phyloP scores from a whole-genome alignment of 2,888 invertebrate genomes.

The Drosophila macrothrix region DNA sequence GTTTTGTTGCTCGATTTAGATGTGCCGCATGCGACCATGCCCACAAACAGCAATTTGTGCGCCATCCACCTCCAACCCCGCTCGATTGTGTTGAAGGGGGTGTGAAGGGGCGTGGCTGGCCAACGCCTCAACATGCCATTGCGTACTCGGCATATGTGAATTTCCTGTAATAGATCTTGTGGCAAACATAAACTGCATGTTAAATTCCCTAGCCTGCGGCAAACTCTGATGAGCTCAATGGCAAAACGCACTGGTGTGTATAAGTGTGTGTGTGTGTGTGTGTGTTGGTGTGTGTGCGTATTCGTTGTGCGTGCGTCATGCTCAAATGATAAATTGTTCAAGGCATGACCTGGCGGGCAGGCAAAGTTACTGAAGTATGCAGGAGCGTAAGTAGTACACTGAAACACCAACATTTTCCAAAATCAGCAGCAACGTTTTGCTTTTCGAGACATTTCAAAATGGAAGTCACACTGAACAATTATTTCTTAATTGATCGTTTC shows the following conservation, averaged over 20 bases:
- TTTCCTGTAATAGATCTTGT: slow-evolving; percentile 83
- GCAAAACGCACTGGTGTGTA: slow-evolving; percentile 47
- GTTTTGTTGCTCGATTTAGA: slow-evolving; percentile 84
- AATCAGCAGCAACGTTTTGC: neutral
- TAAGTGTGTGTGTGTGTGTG: slow-evolving; percentile 20
- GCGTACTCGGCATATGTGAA: slow-evolving; percentile 67
- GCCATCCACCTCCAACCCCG: slow-evolving; percentile 26
- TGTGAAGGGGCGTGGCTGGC: slow-evolving; percentile 42
- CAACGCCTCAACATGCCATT: slow-evolving; percentile 45
- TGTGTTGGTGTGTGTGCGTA: slow-evolving; percentile 22
- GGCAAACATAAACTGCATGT: slow-evolving; percentile 82
- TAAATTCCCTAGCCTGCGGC: slow-evolving; percentile 75
- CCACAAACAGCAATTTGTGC: slow-evolving; percentile 82
- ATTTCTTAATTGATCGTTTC: neutral
- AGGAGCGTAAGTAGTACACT: slow-evolving; percentile 4
- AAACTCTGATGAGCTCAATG: slow-evolving; percentile 59
- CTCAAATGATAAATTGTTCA: slow-evolving; percentile 78
- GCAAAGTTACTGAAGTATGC: slow-evolving; percentile 38
- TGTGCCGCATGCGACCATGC: slow-evolving; percentile 79
- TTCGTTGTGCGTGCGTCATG: slow-evolving; percentile 71
- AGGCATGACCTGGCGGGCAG: slow-evolving; percentile 58
- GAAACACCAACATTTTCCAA: neutral
- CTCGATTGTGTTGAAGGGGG: slow-evolving; percentile 26
- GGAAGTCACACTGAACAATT: neutral
- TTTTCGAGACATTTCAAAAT: neutral